Percentiles rank a stretch among this genome's conserved stretches.
phyloP scores from a whole-genome alignment of 2,797 vertebrate genomes.

The Pipistrellus nathusii region DNA sequence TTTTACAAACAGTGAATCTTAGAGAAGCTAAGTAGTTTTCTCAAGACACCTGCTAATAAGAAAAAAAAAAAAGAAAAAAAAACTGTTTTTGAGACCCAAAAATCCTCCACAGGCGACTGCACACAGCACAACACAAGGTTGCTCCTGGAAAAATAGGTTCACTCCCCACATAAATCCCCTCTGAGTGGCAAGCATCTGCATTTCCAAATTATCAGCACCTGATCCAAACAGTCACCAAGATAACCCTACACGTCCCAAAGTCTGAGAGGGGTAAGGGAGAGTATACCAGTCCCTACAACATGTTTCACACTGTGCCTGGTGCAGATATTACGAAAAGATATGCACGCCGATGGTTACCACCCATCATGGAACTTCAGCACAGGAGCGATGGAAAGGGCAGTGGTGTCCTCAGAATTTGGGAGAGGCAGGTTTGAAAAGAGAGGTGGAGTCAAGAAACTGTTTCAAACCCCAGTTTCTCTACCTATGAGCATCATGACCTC shows the following conservation, averaged over 20 bases:
- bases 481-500: neutral
- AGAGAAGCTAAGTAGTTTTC: neutral
- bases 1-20: slow-evolving; percentile 12
- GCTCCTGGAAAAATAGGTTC: neutral
- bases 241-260: neutral
- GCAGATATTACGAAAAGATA: neutral
- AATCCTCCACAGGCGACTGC: neutral
- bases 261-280: neutral
- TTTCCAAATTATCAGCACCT: neutral
- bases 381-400: neutral
- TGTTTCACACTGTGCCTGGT: slow-evolving; percentile 1
- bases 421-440: slow-evolving; percentile 1
- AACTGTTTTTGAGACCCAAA: neutral
- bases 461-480: slow-evolving; percentile 1
- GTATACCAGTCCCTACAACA: neutral
- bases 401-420: neutral
- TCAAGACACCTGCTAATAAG: neutral
- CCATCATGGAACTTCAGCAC: slow-evolving; percentile 23
- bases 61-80: neutral
- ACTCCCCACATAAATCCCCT: neutral
- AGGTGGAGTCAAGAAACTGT: neutral
- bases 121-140: neutral
- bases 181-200: neutral
- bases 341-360: neutral
- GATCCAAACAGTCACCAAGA: neutral